Evolutionary conservation across 2,888 invertebrate species (phyloP).

Genomic region (Hermaeophaga mercurialis): DNA sequence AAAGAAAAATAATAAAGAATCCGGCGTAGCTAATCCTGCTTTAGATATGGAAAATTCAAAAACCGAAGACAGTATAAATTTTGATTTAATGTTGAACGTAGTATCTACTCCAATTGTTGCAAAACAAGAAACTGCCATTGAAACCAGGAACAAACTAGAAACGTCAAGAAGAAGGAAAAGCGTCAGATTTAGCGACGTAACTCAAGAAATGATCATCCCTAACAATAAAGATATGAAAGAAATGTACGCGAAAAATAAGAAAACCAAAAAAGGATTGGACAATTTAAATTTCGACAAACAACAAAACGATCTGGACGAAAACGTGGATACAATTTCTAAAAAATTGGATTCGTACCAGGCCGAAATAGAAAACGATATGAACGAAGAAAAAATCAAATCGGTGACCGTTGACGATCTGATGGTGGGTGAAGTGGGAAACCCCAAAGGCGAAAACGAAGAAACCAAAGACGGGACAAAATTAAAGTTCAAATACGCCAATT

Average conservation of each 20-base stretch:
- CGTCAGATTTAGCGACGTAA: conserved; percentile 48
- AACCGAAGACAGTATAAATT: conserved; percentile 23
- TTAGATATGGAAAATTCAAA: conserved; percentile 35
- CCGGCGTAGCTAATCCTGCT: conserved; percentile 37
- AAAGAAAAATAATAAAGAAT: conserved; percentile 19
- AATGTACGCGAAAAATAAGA: conserved; percentile 31
- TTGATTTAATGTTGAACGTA: conserved; percentile 46
- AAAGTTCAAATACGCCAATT: conserved; percentile 48
- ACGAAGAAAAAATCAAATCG: conserved; percentile 47
- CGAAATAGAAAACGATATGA: conserved; percentile 56
- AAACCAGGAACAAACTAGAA: conserved; percentile 17
- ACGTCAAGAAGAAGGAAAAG: conserved; percentile 37
- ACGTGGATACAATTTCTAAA: conserved; percentile 45
- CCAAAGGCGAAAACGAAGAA: conserved; percentile 44
- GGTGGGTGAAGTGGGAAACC: conserved; percentile 48
- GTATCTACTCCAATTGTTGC: conserved; percentile 39
- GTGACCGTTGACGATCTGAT: conserved; percentile 40
- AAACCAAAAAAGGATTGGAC: conserved; percentile 39
- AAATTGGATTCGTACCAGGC: conserved; percentile 52
- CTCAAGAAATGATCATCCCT: conserved; percentile 49
- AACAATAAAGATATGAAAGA: conserved; percentile 42
- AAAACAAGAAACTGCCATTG: conserved; percentile 12
- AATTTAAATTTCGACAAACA: conserved; percentile 45
- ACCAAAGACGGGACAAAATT: conserved; percentile 46
- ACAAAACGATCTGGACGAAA: conserved; percentile 45